Base-by-base conservation (phyloP, 2,888 invertebrate genomes). In the Autographa pulchrina region DNA sequence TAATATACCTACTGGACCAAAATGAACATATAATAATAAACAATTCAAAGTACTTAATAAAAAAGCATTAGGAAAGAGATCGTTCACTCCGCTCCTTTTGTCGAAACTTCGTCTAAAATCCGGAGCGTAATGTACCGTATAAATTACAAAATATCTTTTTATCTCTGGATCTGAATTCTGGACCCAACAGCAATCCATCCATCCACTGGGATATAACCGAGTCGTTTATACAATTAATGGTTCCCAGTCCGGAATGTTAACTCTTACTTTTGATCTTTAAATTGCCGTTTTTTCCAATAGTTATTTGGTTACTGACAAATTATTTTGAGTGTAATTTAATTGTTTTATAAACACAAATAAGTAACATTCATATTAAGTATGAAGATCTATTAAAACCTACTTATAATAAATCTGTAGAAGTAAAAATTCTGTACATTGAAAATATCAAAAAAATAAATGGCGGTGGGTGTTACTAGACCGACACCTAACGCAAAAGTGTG, bases 101-200 rank as follows among this genome's bases (percentile, higher is more conserved):
- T 74, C 65, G 62, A 81, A 79, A 80, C 71, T 75, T 75, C 52
- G 71, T 70, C 71, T 71, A 63, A 76, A 85, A 78, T 63, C 70
- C 71, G 58, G 70, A 74, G 70, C 71, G 78, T 77, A 83, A 85
- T 83, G 81, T 83, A 74, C 81, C 83, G 74, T 76, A 84, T 83
- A 85, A 85, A 86, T 86, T 81, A 85, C 81, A 76, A 78, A n/a
- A n/a, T n/a, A 83, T 81, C 78, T 83, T 83, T 85, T 85, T 85
- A 86, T 86, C 87, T 81, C 62, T 65, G 67, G 80, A 80, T 85
- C 87, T 75, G 54, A 79, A 32, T 59, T 56, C 54, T 81, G 81
- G 43, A 74, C 82, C 74, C 83, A 76, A 76, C 71, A 59, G 85
- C 81, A 75, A 83, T 86, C 79, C 79, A 75, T 81, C 84, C 81